Evolutionary conservation across 1,140 invertebrate genomes (phyloP).

Genomic region (Lepidostoma basale): DNA sequence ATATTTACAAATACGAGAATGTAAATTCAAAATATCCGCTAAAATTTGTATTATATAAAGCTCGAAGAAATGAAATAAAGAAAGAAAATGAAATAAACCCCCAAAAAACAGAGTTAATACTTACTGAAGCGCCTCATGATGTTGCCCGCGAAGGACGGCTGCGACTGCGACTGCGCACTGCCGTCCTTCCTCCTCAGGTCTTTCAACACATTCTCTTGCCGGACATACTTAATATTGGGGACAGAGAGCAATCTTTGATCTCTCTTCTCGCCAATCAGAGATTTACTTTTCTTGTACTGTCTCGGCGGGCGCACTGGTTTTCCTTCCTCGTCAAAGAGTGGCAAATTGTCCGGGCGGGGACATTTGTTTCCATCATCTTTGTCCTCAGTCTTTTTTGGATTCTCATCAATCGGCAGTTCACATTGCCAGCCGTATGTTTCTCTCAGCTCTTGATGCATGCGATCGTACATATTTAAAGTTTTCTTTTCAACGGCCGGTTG

Average conservation of each 20-base stretch:
- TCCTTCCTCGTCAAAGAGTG: constrained; percentile 66
- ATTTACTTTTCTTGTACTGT: constrained; percentile 63
- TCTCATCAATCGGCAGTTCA: constrained; percentile 42
- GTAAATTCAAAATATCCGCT: constrained; percentile 8
- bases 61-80: neutral
- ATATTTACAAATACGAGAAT: constrained; percentile 9
- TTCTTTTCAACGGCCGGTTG: constrained; percentile 3
- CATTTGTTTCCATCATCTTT: constrained; percentile 50
- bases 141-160: constrained; percentile 70
- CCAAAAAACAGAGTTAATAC: constrained; percentile 62
- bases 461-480: constrained; percentile 51
- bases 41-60: neutral
- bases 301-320: constrained; percentile 67
- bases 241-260: constrained; percentile 76
- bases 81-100: neutral
- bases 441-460: constrained; percentile 56
- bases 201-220: constrained; percentile 53
- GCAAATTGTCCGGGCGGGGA: constrained; percentile 67
- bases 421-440: constrained; percentile 52
- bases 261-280: constrained; percentile 56
- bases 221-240: constrained; percentile 75
- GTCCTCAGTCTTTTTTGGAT: constrained; percentile 47
- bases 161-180: constrained; percentile 50
- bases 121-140: constrained; percentile 86
- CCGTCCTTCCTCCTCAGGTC: constrained; percentile 55